A percentile compares a stretch with the other conserved stretches of the same genome.
These are phyloP conservation scores for Australoheros scitulus DNA, from an alignment of 2,113 vertebrate species.

Conservation along the genomic window DNA sequence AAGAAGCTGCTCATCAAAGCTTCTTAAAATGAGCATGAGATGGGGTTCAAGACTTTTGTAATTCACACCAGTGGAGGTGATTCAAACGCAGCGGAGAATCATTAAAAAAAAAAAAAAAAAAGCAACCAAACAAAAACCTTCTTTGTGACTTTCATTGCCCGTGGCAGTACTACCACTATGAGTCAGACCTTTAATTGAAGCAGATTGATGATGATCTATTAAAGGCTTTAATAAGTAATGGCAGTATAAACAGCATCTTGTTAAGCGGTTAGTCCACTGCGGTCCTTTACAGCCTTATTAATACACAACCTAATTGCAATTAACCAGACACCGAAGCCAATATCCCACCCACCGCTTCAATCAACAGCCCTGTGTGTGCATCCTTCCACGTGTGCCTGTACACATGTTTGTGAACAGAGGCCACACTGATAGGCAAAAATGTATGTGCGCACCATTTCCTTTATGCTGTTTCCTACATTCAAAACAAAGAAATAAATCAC, in stretches of 20 bases:
- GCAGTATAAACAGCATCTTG: slow-evolving; percentile 70
- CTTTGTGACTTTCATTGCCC: background rate
- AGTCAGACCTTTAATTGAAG: slow-evolving; percentile 49
- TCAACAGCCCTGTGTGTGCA: slow-evolving; percentile 32
- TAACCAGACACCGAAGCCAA: slow-evolving; percentile 58
- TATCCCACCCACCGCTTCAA: slow-evolving; percentile 61
- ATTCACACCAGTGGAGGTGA: slow-evolving; percentile 5
- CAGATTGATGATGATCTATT: slow-evolving; percentile 64
- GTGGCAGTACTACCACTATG: background rate
- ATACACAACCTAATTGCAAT: slow-evolving; percentile 70
- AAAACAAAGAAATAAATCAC: background rate
- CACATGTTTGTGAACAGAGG: background rate
- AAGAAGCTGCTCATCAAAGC: slow-evolving; percentile 11
- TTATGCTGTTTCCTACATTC: background rate
- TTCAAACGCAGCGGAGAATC: slow-evolving; percentile 8
- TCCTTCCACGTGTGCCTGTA: background rate
- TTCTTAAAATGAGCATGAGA: slow-evolving; percentile 16
- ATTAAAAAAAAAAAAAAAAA: background rate
- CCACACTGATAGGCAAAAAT: background rate
- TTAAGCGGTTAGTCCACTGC: slow-evolving; percentile 67
- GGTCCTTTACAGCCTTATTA: slow-evolving; percentile 71
- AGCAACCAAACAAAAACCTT: slow-evolving; percentile 15
- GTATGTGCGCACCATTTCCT: slow-evolving; percentile 7
- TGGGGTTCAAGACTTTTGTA: background rate
- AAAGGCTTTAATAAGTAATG: slow-evolving; percentile 65